Evolutionary conservation across 2,888 invertebrate species (phyloP).

Genomic region (Drosophila gaucha): DNA sequence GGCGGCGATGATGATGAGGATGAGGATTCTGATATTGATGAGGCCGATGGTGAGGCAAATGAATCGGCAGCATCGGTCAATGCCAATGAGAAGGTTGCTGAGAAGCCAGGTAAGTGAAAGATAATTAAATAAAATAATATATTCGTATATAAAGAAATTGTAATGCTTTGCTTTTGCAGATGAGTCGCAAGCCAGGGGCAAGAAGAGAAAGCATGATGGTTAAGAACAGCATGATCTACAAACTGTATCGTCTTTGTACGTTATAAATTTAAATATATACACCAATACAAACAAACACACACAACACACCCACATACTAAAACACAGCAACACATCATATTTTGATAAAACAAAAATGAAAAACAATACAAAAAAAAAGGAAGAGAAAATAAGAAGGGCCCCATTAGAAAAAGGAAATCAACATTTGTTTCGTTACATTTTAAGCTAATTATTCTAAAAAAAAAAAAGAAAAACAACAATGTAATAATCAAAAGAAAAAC

Average conservation of each 20-base stretch:
- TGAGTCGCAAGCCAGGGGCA: conserved; percentile 87
- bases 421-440: conserved; percentile 69
- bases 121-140: background rate
- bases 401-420: conserved; percentile 54
- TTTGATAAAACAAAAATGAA: conserved; percentile 66
- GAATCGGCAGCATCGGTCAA: conserved; percentile 72
- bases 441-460: conserved; percentile 60
- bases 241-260: conserved; percentile 73
- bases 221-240: conserved; percentile 74
- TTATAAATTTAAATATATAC: conserved; percentile 69
- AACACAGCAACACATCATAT: conserved; percentile 73
- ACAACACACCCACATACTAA: conserved; percentile 45
- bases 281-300: conserved; percentile 42
- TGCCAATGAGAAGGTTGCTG: conserved; percentile 64
- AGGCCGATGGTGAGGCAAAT: conserved; percentile 84
- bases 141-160: background rate
- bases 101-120: conserved; percentile 59
- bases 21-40: conserved; percentile 86
- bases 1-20: conserved; percentile 87
- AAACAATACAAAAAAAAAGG: conserved; percentile 23
- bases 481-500: conserved; percentile 74
- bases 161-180: conserved; percentile 65
- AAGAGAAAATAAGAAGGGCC: conserved; percentile 22
- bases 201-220: conserved; percentile 90
- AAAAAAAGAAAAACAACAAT: conserved; percentile 40